Conservation (phyloP, 2,113 vertebrate genomes). For the Octodon degus region DNA sequence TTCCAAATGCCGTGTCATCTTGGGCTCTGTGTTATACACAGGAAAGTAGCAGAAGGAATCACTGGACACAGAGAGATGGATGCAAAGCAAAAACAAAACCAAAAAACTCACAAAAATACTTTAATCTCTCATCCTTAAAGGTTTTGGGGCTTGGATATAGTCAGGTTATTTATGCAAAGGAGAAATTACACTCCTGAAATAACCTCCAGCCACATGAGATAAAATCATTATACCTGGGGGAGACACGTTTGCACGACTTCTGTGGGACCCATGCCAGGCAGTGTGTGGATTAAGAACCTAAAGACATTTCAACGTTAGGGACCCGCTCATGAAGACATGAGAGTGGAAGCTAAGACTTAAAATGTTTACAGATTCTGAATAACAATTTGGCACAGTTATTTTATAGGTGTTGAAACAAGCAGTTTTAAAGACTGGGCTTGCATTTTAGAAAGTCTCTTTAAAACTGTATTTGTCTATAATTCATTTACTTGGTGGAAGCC, state of each 20-base stretch:
- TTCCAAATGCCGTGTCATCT: not conserved
- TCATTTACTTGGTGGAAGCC: not conserved
- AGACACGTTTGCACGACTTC: not conserved
- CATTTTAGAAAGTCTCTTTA: slow-evolving; percentile 2
- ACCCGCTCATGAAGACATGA: not conserved
- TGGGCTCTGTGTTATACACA: not conserved
- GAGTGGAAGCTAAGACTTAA: not conserved
- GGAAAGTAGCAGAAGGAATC: not conserved
- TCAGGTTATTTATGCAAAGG: not conserved
- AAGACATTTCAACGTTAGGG: not conserved
- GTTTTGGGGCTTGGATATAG: not conserved
- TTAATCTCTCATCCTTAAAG: not conserved
- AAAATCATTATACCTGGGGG: not conserved
- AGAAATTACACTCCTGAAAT: not conserved
- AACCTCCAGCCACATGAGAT: not conserved
- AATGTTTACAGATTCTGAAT: not conserved
- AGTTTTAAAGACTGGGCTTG: not conserved
- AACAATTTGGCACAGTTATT: not conserved
- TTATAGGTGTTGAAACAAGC: slow-evolving; percentile 11
- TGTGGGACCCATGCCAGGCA: not conserved
- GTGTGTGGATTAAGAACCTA: not conserved
- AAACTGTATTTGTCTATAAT: not conserved
- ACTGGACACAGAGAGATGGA: not conserved
- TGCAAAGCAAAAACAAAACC: not conserved
- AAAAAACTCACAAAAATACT: not conserved